These are phyloP conservation scores for Himantopus leucocephalus DNA, from an alignment of 2,113 vertebrate genomes.

Conservation along the genomic window DNA sequence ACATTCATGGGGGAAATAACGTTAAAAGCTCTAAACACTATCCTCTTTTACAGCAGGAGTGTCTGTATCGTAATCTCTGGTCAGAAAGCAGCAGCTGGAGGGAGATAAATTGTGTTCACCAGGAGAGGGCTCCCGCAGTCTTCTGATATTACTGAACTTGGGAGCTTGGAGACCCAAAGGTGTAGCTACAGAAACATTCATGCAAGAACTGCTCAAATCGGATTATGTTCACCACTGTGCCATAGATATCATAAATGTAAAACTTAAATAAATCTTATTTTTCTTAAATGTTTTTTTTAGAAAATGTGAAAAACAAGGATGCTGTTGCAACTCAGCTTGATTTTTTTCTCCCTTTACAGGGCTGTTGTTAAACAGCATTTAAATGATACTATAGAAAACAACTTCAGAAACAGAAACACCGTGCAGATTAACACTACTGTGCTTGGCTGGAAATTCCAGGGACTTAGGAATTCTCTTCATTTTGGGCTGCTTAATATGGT, in stretches of 20 bases:
- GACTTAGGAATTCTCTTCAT: background rate
- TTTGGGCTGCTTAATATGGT: background rate
- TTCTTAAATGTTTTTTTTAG: background rate
- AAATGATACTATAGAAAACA: background rate
- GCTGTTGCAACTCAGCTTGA: background rate
- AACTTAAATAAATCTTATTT: background rate
- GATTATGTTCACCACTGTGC: background rate
- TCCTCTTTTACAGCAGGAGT: background rate
- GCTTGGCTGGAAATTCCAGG: background rate
- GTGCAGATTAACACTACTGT: background rate
- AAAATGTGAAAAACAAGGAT: background rate
- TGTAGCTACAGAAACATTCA: background rate
- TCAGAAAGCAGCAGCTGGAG: background rate
- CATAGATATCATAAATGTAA: background rate
- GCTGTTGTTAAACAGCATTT: background rate
- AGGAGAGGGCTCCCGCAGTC: slow-evolving; percentile 48
- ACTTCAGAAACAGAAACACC: background rate
- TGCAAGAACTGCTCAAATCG: background rate
- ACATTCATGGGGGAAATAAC: background rate
- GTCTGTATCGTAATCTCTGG: background rate
- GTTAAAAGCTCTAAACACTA: background rate
- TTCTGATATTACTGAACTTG: background rate
- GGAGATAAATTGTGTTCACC: background rate
- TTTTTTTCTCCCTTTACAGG: background rate
- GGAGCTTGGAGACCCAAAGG: background rate